Conservation (phyloP, 2,888 invertebrate genomes). For the Harpalus rufipes region DNA sequence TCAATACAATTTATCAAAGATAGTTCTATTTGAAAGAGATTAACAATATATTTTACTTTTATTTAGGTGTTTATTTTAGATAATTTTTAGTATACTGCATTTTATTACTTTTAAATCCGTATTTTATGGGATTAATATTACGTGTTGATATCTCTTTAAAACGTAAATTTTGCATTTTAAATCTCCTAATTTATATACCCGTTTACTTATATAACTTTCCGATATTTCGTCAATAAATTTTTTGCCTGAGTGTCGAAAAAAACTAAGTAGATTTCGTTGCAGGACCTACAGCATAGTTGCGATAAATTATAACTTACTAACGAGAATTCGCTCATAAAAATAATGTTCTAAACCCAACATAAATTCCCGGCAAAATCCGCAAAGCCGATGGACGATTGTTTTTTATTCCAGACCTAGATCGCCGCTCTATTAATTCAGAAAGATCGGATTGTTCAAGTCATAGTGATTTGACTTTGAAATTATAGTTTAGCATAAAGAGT, state of each 20-base stretch:
- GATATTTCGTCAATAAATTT: constrained; percentile 31
- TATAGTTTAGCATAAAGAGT: constrained; percentile 12
- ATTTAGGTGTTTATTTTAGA: no score
- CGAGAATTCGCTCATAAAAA: constrained; percentile 63
- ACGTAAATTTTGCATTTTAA: background rate
- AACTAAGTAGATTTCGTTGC: constrained; percentile 43
- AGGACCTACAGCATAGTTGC: constrained; percentile 52
- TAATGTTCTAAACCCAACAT: constrained; percentile 62
- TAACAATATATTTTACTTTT: no score
- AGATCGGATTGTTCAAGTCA: constrained; percentile 34
- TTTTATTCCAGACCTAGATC: constrained; percentile 41
- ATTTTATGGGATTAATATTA: background rate
- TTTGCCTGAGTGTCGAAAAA: constrained; percentile 33
- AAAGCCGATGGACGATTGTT: constrained; percentile 46
- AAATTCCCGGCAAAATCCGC: constrained; percentile 59
- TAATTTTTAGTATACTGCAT: no score
- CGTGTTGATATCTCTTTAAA: constrained; percentile 34
- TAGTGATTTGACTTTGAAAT: constrained; percentile 52
- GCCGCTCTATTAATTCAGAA: constrained; percentile 59
- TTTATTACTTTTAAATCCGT: no score
- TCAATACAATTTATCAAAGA: no score
- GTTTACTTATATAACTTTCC: constrained; percentile 24
- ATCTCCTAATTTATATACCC: constrained; percentile 50
- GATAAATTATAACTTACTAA: constrained; percentile 65
- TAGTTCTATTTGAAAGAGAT: no score